These are phyloP conservation scores for Ochotona princeps DNA, from an alignment of 2,113 vertebrate genomes.

Conservation along the genomic window DNA sequence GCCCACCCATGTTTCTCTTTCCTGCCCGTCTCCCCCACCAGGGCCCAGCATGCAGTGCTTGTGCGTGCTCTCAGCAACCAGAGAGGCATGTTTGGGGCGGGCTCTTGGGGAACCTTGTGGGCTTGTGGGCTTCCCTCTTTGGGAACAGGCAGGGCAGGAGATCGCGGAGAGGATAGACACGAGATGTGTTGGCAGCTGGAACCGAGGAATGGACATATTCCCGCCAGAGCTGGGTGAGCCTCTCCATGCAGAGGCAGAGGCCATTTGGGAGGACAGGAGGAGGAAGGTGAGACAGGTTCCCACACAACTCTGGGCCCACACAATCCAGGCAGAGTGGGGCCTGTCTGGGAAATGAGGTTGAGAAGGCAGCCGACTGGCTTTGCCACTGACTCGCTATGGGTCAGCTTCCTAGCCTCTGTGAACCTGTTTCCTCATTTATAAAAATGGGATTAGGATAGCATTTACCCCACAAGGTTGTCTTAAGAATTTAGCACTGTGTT, in stretches of 20 bases:
- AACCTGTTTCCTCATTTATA: neutral
- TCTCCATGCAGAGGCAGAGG: neutral
- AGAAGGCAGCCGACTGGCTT: neutral
- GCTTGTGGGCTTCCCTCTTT: neutral
- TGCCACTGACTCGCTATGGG: neutral
- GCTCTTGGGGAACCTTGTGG: neutral
- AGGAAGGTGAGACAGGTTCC: neutral
- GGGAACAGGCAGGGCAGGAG: neutral
- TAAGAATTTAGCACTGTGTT: neutral
- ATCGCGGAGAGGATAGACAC: accelerated
- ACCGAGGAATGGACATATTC: neutral
- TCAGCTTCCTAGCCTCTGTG: neutral
- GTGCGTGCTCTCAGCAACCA: neutral
- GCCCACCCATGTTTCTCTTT: neutral
- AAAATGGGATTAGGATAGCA: neutral
- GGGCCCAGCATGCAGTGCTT: neutral
- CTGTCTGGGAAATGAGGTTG: neutral
- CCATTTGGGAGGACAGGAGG: neutral
- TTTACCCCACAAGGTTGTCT: neutral
- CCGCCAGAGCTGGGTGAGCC: neutral
- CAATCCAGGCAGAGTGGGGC: neutral
- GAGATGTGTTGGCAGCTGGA: neutral
- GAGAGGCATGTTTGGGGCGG: neutral
- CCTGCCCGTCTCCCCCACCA: neutral
- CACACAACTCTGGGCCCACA: accelerated